Conservation (phyloP, 2,797 vertebrate species). For the Takifugu ocellatus region DNA sequence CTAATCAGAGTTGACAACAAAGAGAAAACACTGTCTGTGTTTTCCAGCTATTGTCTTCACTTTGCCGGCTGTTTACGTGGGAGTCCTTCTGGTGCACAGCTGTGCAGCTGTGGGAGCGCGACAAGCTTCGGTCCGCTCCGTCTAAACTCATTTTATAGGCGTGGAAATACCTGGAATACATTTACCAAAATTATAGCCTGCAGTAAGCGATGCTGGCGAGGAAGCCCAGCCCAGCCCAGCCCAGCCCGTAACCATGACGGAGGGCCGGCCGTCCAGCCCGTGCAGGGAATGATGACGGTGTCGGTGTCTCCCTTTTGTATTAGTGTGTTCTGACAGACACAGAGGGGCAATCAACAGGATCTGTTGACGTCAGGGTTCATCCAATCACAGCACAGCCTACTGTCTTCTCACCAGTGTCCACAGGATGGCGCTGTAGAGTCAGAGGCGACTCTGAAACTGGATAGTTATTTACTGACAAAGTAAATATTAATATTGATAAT, state of each 20-base stretch:
- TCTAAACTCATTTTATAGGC: background rate
- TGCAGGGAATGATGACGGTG: conserved; percentile 4
- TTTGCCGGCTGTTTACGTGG: conserved; percentile 1
- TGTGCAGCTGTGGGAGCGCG: conserved; percentile 2
- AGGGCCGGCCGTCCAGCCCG: conserved; percentile 7
- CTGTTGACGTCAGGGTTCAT: conserved; percentile 34
- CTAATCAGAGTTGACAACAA: conserved; percentile 7
- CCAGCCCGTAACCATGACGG: conserved; percentile 20
- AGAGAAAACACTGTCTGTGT: background rate
- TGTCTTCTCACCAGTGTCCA: background rate
- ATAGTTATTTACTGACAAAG: too few relatives aligned
- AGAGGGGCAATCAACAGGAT: background rate
- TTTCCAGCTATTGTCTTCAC: conserved; percentile 10
- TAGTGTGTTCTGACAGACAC: background rate
- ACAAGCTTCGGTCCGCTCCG: conserved; percentile 15
- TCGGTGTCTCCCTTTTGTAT: too few relatives aligned
- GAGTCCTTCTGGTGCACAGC: conserved; percentile 8
- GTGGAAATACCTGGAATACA: conserved; percentile 13
- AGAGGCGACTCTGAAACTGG: too few relatives aligned
- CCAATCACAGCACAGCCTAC: background rate
- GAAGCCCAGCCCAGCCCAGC: conserved; percentile 1
- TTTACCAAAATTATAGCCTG: conserved; percentile 46
- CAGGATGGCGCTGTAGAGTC: background rate
- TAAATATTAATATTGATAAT: too few relatives aligned
- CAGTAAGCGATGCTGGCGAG: conserved; percentile 2